Base-by-base conservation (phyloP, 2,797 vertebrate species). In the Enteromius treurensis region DNA sequence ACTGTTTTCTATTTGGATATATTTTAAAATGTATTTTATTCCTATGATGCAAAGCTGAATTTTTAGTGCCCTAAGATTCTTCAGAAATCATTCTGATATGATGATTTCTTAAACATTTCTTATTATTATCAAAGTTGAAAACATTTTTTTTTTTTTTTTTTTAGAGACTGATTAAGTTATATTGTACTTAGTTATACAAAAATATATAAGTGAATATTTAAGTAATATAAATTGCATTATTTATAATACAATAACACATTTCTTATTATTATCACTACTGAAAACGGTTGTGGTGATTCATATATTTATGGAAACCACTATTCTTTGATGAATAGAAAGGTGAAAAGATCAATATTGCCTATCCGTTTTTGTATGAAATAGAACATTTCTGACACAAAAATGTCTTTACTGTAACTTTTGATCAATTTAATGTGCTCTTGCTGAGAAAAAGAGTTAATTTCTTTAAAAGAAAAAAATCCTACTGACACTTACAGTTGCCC, bases 11-110 rank as follows among this genome's bases (percentile, higher is more conserved):
- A 5, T 29, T 5, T 47, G 2, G 32, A 51, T 49, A 73, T 21
- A 51, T 73, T 73, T 73, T 73, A 32, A 51, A 49, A 2, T 42
- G 11, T 15, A 47, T 17, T 71, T 26, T 71, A 71, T 73, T 73
- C 4, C 26, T 10, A 42, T 19, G 1, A 71, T 19, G 14, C 14
- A 15, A 23, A 26, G 6, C n/a, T 70, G 40, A 34, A 9, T 64
- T 13, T 26, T 26, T 11, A 60, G 58, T 7, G 47, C 9, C 17
- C 34, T 4, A 1, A 34, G 42, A 71, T 47, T 42, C 68, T 70
- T 70, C 40, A 70, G 14, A 26, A 69, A 69, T 14, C 11, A 23
- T 42, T 42, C 0, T 14, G 0, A 69, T 7, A 40, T 68, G 65
- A 2, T 1, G 5, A 42, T 23, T 45, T 69, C n/a, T 1, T 26